phyloP scores from a whole-genome alignment of 30 jellyfish, hydroid and myxozoan species.

The Mastigias papua region DNA sequence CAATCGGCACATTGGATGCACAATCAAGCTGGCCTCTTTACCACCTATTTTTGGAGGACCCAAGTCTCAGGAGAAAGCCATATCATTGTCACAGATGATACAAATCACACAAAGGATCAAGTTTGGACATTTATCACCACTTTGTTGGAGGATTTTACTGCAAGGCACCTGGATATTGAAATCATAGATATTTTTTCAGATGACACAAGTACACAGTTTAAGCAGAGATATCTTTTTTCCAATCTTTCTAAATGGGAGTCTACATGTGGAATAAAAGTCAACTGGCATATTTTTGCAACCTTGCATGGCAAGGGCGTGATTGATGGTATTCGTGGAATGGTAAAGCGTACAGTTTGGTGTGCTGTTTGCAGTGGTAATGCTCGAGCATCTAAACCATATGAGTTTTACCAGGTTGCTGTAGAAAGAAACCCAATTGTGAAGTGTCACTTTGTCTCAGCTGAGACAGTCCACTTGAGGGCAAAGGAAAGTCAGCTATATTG shows the following conservation, averaged over 20 bases:
- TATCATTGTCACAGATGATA: slow-evolving; percentile 38
- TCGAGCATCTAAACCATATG: not conserved
- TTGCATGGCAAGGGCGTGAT: slow-evolving; percentile 54
- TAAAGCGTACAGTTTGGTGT: slow-evolving; percentile 57
- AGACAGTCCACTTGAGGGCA: no score
- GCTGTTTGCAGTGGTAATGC: slow-evolving; percentile 44
- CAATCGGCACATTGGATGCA: slow-evolving; percentile 69
- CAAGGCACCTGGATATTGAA: slow-evolving; percentile 25
- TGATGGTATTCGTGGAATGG: slow-evolving; percentile 55
- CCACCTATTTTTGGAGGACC: slow-evolving; percentile 53
- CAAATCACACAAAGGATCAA: slow-evolving; percentile 19
- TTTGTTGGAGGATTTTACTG: slow-evolving; percentile 13
- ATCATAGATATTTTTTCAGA: slow-evolving; percentile 33
- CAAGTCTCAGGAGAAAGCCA: slow-evolving; percentile 34
- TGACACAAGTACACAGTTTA: slow-evolving; percentile 45
- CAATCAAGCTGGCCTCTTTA: slow-evolving; percentile 53
- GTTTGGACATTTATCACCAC: slow-evolving; percentile 42
- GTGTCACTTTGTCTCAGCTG: no score
- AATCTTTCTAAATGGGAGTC: slow-evolving; percentile 41
- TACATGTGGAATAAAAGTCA: not conserved
- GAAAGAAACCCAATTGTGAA: slow-evolving; percentile 20
- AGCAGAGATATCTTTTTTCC: slow-evolving; percentile 50
- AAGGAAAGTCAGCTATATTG: no score
- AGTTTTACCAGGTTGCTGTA: slow-evolving; percentile 11
- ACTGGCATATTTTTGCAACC: slow-evolving; percentile 59